Evolutionary conservation across 1,140 invertebrate species (phyloP).

Genomic region (Galendromus occidentalis): DNA sequence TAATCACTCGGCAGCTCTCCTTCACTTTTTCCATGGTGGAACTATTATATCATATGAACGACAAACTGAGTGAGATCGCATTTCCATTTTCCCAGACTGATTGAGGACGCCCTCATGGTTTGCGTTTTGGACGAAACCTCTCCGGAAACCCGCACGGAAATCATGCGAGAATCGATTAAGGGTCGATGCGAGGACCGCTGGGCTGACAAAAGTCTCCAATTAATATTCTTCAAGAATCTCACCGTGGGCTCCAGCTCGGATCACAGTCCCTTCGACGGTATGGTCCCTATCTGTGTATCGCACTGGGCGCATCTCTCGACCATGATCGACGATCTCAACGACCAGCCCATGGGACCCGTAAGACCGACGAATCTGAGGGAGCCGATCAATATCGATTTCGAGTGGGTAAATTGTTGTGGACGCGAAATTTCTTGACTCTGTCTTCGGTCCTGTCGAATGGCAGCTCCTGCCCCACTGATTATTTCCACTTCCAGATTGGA

Average conservation of each 20-base stretch:
- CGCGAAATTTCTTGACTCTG: no score
- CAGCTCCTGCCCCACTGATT: no score
- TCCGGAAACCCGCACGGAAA: slow-evolving; percentile 22
- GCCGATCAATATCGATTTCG: slow-evolving; percentile 16
- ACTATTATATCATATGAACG: no score
- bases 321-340: slow-evolving; percentile 21
- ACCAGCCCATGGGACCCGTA: background rate
- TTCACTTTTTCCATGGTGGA: slow-evolving; percentile 15
- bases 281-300: slow-evolving; percentile 30
- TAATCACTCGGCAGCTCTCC: no score
- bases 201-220: slow-evolving; percentile 33
- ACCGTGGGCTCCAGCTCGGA: slow-evolving; percentile 26
- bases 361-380: background rate
- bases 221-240: slow-evolving; percentile 34
- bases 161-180: slow-evolving; percentile 20
- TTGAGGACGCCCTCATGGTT: slow-evolving; percentile 23
- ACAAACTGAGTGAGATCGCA: no score
- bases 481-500: background rate
- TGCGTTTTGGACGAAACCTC: slow-evolving; percentile 25
- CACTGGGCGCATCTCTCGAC: slow-evolving; percentile 24
- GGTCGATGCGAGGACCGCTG: slow-evolving; percentile 35
- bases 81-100: slow-evolving; percentile 19
- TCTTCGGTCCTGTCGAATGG: no score
- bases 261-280: slow-evolving; percentile 38
- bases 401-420: slow-evolving; percentile 17